These are phyloP conservation scores for Noctuana brunneofusca DNA, from an alignment of 2,888 invertebrate genomes.

Conservation along the genomic window DNA sequence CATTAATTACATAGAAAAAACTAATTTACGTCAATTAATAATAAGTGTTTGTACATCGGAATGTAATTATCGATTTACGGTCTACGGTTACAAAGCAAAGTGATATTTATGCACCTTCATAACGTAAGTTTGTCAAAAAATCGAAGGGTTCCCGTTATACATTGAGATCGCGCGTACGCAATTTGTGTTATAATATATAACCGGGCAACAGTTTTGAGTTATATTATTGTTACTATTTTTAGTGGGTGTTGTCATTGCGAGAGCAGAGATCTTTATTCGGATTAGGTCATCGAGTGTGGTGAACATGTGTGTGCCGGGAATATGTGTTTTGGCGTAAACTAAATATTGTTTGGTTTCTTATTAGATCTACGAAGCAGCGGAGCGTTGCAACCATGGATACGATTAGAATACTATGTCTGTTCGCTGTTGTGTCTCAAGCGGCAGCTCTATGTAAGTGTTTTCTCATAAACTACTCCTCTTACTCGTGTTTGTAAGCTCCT, in stretches of 20 bases:
- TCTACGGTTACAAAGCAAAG: constrained; percentile 60
- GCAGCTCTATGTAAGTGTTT: constrained; percentile 72
- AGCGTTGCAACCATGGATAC: constrained; percentile 68
- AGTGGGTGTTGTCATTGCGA: constrained; percentile 83
- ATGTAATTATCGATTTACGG: constrained; percentile 71
- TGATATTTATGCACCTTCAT: constrained; percentile 63
- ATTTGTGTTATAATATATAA: constrained; percentile 64
- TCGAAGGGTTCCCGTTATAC: constrained; percentile 46
- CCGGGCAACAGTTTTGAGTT: constrained; percentile 56
- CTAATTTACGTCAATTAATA: constrained; percentile 29
- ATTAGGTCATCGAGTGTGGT: constrained; percentile 80
- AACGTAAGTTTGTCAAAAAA: constrained; percentile 51
- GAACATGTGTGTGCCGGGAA: constrained; percentile 78
- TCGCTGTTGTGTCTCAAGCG: constrained; percentile 66
- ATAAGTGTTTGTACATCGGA: constrained; percentile 42
- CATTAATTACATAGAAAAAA: constrained; percentile 33
- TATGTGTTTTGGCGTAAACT: constrained; percentile 62
- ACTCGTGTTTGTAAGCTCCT: constrained; percentile 19
- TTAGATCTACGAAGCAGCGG: constrained; percentile 69
- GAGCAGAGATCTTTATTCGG: constrained; percentile 71
- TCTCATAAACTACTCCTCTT: constrained; percentile 14
- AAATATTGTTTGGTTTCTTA: constrained; percentile 73
- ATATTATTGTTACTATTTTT: constrained; percentile 83
- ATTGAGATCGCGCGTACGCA: constrained; percentile 43
- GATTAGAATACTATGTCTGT: constrained; percentile 64